Evolutionary conservation across 1,140 invertebrate genomes (phyloP), one percentile per base, ranked within the genome.

Genomic region (Bombus confusus): DNA sequence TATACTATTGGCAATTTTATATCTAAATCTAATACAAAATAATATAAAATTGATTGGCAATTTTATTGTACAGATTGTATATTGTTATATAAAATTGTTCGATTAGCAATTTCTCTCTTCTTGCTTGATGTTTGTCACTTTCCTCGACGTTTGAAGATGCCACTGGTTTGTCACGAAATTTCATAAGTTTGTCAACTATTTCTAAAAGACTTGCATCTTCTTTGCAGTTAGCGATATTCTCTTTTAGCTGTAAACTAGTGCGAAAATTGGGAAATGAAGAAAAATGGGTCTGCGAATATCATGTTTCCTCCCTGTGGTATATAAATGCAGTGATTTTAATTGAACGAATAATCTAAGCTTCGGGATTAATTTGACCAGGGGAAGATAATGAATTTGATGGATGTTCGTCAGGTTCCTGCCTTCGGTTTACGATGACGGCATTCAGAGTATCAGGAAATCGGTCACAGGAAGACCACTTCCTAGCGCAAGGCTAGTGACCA

Each of bases 381-480:
- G 22, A 34, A 15, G 28, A 15, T 12, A 10, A 34, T 28, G 59
- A 13, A 6, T 39, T 25, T 22, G 28, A 3, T 43, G 15, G 22
- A 62, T 64, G 34, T 39, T 57, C 2, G 37, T 37, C 47, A 95
- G 94, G 34, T 98, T 98, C 93, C 92, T 99, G 31, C 96, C 97
- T 9, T 96, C 98, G 3, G 96, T 96, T 69, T 99, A 99, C 95
- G 96, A 97, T 22, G 98, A 99, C 94, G 98, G 97, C 0, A 92
- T 95, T 71, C 92, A 95, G 85, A 92, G 87, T 34, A 71, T 94
- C 5, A 90, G 97, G n/a, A 93, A 94, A 34, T 96, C 96, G 0
- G 91, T 96, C 6, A 95, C 95, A 47, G 96, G 96, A 41, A 92
- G 90, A 52, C 93, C 95, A 18, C 93, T 98, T 8, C 97, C 97